Percentiles rank a stretch among this genome's conserved stretches.
Evolutionary conservation across 2,888 invertebrate species (phyloP).

Genomic region (Heliothis peltigera): DNA sequence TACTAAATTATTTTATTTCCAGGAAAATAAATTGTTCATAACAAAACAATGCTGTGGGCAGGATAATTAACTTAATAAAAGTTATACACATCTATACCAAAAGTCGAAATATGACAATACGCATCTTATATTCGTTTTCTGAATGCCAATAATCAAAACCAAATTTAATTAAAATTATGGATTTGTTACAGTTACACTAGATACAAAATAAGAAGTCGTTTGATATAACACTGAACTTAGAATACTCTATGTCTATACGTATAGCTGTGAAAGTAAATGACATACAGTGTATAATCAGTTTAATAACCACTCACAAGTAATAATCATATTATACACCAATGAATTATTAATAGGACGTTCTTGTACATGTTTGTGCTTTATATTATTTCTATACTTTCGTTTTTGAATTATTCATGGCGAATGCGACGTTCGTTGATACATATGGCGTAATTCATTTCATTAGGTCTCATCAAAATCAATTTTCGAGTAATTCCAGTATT

Average conservation of each 20-base stretch:
- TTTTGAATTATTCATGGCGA: conserved; percentile 66
- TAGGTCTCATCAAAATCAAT: conserved; percentile 11
- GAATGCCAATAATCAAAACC: no score
- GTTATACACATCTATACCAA: no score
- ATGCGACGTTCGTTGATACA: conserved; percentile 9
- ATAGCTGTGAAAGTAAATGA: conserved; percentile 44
- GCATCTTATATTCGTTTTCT: no score
- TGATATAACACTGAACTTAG: conserved; percentile 2
- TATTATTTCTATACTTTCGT: conserved; percentile 69
- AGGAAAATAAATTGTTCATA: background rate
- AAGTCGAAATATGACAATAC: no score
- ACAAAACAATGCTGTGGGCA: no score
- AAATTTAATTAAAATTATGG: no score
- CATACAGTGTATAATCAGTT: conserved; percentile 44
- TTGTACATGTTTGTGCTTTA: conserved; percentile 39
- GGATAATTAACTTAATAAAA: no score
- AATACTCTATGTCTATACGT: background rate
- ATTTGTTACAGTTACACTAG: no score
- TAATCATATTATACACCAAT: conserved; percentile 53
- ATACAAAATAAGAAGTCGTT: conserved; percentile 12
- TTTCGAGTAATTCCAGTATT: background rate
- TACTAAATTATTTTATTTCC: background rate
- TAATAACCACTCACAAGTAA: conserved; percentile 48
- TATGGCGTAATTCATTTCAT: conserved; percentile 13
- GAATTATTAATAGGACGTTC: conserved; percentile 65